Conservation (phyloP, 2,888 invertebrate genomes). For the Scaptomyza reducta region DNA sequence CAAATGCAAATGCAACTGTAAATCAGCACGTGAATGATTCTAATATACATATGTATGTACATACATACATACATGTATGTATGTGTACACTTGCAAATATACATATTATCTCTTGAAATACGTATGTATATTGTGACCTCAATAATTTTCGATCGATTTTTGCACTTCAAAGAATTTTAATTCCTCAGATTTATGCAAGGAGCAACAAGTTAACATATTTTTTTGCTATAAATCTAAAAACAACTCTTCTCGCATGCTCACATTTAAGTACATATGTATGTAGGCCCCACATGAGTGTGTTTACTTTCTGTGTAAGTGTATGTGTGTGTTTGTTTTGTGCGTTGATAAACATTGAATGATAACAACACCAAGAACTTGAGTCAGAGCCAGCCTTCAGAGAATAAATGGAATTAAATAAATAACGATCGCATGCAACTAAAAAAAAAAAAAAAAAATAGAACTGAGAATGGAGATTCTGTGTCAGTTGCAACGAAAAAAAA, state of each 20-base stretch:
- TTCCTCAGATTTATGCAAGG: slow-evolving; percentile 40
- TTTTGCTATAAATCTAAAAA: slow-evolving; percentile 43
- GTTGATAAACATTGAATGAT: slow-evolving; percentile 53
- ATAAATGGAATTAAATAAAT: slow-evolving; percentile 23
- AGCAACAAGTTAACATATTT: slow-evolving; percentile 45
- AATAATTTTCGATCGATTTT: slow-evolving; percentile 35
- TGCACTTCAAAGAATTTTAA: slow-evolving; percentile 32
- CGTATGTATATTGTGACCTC: slow-evolving; percentile 31
- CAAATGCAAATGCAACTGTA: slow-evolving; percentile 3
- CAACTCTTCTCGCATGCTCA: slow-evolving; percentile 14
- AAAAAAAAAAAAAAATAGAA: slow-evolving; percentile 1
- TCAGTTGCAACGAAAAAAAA: too few species aligned
- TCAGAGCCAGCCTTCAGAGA: slow-evolving; percentile 35
- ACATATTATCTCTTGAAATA: neutral
- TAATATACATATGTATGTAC: neutral
- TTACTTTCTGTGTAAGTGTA: neutral
- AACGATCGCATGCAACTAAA: slow-evolving; percentile 5
- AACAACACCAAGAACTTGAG: slow-evolving; percentile 52
- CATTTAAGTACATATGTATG: neutral
- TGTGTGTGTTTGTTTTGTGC: slow-evolving; percentile 15
- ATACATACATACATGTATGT: neutral
- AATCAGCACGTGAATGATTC: neutral
- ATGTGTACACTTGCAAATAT: neutral
- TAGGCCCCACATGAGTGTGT: neutral
- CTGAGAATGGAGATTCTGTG: slow-evolving; percentile 22